A percentile compares a stretch with the other conserved stretches of the same genome.
Evolutionary conservation across 2,888 invertebrate genomes (phyloP).

Genomic region (Apamea epomidion): DNA sequence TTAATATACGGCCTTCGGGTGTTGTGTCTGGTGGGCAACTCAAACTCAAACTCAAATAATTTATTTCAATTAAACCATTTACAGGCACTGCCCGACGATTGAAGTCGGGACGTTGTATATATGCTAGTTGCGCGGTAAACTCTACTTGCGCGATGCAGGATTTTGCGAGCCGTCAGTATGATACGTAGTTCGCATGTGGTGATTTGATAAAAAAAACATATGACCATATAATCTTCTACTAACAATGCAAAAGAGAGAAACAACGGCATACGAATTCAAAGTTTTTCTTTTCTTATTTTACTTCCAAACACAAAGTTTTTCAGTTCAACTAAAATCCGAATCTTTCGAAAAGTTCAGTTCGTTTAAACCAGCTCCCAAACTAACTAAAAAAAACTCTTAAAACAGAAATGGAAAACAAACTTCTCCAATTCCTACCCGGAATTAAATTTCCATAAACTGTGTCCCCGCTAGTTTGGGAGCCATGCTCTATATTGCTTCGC

Average conservation of each 20-base stretch:
- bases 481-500: slow-evolving; percentile 62
- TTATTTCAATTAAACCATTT: too few species aligned
- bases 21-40: too few species aligned
- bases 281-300: background rate
- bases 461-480: slow-evolving; percentile 50
- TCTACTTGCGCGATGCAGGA: too few species aligned
- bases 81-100: too few species aligned
- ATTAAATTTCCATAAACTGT: slow-evolving; percentile 47
- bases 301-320: background rate
- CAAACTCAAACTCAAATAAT: too few species aligned
- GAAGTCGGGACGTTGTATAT: too few species aligned
- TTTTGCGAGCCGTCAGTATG: background rate
- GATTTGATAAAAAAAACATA: background rate
- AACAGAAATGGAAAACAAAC: background rate
- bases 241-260: background rate
- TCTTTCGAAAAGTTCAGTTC: background rate
- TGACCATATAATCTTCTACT: background rate
- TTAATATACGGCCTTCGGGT: too few species aligned
- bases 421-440: slow-evolving; percentile 15
- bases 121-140: too few species aligned
- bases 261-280: too few species aligned
- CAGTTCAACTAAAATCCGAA: background rate
- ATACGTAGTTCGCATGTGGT: background rate
- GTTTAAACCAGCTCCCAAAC: background rate
- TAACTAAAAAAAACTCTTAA: background rate